These are phyloP conservation scores for Philaenus spumarius DNA, from an alignment of 1,140 invertebrate species.

Conservation along the genomic window DNA sequence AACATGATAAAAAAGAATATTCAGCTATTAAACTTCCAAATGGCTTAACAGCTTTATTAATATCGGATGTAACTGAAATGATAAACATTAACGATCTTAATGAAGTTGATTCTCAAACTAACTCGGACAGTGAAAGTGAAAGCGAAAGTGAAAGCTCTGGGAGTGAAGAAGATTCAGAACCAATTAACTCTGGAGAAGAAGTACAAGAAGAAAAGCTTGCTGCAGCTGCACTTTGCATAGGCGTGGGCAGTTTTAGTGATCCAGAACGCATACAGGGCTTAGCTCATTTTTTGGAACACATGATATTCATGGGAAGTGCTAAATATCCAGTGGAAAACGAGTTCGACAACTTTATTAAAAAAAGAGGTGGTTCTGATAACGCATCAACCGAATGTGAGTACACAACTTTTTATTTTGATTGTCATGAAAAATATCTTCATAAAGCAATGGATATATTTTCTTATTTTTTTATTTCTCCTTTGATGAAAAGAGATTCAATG, in stretches of 20 bases:
- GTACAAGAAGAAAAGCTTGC: conserved; percentile 43
- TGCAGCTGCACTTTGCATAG: conserved; percentile 60
- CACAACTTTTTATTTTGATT: conserved; percentile 84
- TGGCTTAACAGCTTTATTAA: conserved; percentile 22
- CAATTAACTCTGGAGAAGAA: conserved; percentile 8
- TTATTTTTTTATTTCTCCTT: conserved; percentile 81
- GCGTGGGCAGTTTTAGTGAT: conserved; percentile 48
- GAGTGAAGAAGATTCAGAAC: not conserved
- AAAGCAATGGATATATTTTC: conserved; percentile 78
- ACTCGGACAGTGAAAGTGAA: too few species aligned
- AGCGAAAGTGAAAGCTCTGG: conserved; percentile 3
- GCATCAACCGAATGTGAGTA: conserved; percentile 65
- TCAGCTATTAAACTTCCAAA: conserved; percentile 24
- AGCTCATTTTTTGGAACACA: conserved; percentile 93
- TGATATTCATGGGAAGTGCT: conserved; percentile 72
- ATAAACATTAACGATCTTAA: not conserved
- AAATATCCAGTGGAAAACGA: conserved; percentile 49
- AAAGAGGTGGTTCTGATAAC: conserved; percentile 45
- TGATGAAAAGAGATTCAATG: conserved; percentile 82
- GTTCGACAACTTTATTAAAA: conserved; percentile 44
- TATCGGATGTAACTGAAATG: conserved; percentile 16
- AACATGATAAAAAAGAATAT: conserved; percentile 24
- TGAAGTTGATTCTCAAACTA: not conserved
- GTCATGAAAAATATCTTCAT: conserved; percentile 66
- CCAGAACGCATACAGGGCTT: conserved; percentile 74